phyloP scores from a whole-genome alignment of 2,888 invertebrate species.

The Acleris sparsana region DNA sequence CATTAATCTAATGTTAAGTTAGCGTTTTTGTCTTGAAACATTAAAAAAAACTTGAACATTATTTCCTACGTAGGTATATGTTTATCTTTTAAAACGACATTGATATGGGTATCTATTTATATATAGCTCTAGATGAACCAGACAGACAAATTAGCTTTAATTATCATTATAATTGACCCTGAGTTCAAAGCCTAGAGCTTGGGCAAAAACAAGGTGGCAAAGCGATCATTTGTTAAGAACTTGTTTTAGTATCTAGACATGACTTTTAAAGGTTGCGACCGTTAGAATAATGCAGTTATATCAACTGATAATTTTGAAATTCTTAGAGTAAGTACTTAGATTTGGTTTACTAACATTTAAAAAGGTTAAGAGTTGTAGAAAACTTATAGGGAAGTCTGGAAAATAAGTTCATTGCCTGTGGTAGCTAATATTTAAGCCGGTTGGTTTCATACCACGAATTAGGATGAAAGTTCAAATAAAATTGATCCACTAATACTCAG shows the following conservation, averaged over 20 bases:
- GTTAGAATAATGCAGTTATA: background rate
- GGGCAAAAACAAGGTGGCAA: background rate
- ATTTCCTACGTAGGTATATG: no score
- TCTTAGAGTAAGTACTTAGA: no score
- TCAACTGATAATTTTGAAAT: background rate
- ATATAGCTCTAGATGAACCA: background rate
- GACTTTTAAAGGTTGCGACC: conserved; percentile 8
- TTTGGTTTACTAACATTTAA: no score
- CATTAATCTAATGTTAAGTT: no score
- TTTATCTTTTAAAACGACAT: no score
- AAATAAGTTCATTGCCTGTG: no score
- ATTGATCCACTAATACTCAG: background rate
- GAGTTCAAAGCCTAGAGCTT: conserved; percentile 1
- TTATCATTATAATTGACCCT: conserved; percentile 17
- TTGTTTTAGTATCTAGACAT: background rate
- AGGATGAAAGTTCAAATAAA: background rate
- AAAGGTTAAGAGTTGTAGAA: no score
- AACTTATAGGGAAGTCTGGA: no score
- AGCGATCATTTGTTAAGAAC: conserved; percentile 5
- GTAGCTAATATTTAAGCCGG: no score
- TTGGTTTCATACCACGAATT: background rate
- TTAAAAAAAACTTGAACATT: background rate
- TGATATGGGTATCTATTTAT: background rate
- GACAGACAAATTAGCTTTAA: conserved; percentile 22
- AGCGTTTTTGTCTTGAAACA: background rate